Conservation (phyloP, 2,888 invertebrate species). For the Coenonympha arcania region DNA sequence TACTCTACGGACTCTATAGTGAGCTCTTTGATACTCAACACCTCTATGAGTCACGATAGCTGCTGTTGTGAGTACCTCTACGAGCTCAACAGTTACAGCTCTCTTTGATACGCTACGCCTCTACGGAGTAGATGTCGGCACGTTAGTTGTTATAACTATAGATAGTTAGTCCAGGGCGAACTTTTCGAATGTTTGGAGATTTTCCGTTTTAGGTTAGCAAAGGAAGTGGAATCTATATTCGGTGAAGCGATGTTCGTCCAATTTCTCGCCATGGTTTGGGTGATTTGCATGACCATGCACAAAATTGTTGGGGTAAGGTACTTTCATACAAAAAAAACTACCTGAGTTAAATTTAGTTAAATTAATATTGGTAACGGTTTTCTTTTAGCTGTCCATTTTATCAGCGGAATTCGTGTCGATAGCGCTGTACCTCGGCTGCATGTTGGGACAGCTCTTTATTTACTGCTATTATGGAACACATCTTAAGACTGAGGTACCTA, state of each 20-base stretch:
- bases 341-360: background rate
- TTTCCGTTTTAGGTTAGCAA: conserved; percentile 8
- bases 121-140: background rate
- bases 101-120: background rate
- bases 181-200: too few species aligned
- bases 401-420: conserved; percentile 54
- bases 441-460: conserved; percentile 55
- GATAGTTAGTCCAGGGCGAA: too few species aligned
- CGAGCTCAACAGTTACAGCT: too few species aligned
- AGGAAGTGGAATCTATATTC: conserved; percentile 44
- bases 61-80: too few species aligned
- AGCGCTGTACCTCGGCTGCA: conserved; percentile 50
- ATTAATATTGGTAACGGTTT: too few species aligned
- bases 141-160: too few species aligned
- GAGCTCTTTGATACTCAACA: background rate
- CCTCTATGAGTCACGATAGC: background rate
- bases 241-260: conserved; percentile 52
- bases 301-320: conserved; percentile 52
- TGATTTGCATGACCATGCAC: conserved; percentile 62
- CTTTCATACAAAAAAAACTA: background rate
- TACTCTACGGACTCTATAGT: too few species aligned
- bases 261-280: conserved; percentile 53
- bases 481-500: conserved; percentile 52
- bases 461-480: conserved; percentile 62
- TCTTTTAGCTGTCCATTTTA: conserved; percentile 46